Base-by-base conservation (phyloP, 1,140 invertebrate genomes). In the Matsumurasca onukii region DNA sequence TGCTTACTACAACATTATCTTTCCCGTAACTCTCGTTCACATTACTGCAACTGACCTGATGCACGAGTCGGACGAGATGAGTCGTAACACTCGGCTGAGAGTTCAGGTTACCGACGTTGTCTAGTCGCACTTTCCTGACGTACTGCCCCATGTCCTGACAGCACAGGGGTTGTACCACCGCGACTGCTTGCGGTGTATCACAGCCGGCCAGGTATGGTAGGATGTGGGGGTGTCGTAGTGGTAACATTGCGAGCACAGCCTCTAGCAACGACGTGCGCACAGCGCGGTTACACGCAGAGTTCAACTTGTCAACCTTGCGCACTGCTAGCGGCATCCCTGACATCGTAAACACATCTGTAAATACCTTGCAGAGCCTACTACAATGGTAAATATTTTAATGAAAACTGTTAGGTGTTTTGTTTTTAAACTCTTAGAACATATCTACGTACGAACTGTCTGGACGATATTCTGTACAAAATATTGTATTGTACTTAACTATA, bases 251-350 rank as follows among this genome's bases (percentile, higher is more conserved):
- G 2, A 27, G 45, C 1, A 65, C 34, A 20, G 2, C 12, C 24
- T 65, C 24, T 15, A 24, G n/a, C 2, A 65, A 17, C n/a, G 17
- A 25, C 22, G 20, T 22, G 17, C 31, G 3, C 9, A 65, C 9
- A 25, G 31, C 5, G 9, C 25, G 45, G 39, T 45, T 39, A 13
- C 24, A 3, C 17, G 17, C 13, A n/a, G 61, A 20, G n/a, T 34
- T 34, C 1, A 31, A 17, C 34, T 45, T 39, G 24, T 45, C 9
- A 22, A 45, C 22, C 25, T 24, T 65, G 3, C 39, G 31, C 31
- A 48, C 62, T 22, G 62, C 62, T 24, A 48, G 17, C n/a, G 62
- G 62, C 2, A 22, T 65, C 12, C 62, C 39, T 27, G 62, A 25
- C 5, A 63, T 20, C 27, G 34, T 45, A n/a, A 2, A 20, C n/a